Conservation (phyloP, 2,888 invertebrate genomes). For the Andrena chrysosceles region DNA sequence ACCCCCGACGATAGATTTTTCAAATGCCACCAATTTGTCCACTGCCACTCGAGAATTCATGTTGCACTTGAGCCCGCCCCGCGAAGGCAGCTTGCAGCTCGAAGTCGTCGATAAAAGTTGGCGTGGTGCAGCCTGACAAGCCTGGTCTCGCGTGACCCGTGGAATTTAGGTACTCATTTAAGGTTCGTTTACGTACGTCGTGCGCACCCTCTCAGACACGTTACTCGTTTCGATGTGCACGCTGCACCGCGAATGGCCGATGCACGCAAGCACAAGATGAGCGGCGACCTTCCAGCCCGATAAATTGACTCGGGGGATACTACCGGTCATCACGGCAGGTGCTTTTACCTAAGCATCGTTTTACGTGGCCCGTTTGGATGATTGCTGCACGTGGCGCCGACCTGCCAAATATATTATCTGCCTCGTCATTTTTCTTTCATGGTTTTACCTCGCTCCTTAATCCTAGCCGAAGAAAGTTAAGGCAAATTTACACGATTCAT, state of each 20-base stretch:
- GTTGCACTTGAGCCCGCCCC: too few species aligned
- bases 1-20: too few species aligned
- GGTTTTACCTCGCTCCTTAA: background rate
- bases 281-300: slow-evolving; percentile 42
- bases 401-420: slow-evolving; percentile 3
- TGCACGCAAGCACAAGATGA: slow-evolving; percentile 62
- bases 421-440: background rate
- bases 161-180: slow-evolving; percentile 75
- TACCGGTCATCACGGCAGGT: slow-evolving; percentile 55
- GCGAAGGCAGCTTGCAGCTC: slow-evolving; percentile 11
- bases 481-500: too few species aligned
- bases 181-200: slow-evolving; percentile 73
- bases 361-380: slow-evolving; percentile 5
- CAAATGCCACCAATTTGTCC: too few species aligned
- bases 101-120: slow-evolving; percentile 54
- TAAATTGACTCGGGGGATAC: slow-evolving; percentile 60
- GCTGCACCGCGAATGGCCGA: slow-evolving; percentile 31
- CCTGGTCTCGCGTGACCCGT: slow-evolving; percentile 68
- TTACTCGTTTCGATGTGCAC: slow-evolving; percentile 9
- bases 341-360: slow-evolving; percentile 49
- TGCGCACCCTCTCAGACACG: slow-evolving; percentile 22
- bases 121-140: slow-evolving; percentile 4
- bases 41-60: too few species aligned
- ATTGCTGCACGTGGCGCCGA: slow-evolving; percentile 7
- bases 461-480: background rate